Conservation (phyloP, 2,797 vertebrate genomes). For the Pipistrellus pipistrellus region DNA sequence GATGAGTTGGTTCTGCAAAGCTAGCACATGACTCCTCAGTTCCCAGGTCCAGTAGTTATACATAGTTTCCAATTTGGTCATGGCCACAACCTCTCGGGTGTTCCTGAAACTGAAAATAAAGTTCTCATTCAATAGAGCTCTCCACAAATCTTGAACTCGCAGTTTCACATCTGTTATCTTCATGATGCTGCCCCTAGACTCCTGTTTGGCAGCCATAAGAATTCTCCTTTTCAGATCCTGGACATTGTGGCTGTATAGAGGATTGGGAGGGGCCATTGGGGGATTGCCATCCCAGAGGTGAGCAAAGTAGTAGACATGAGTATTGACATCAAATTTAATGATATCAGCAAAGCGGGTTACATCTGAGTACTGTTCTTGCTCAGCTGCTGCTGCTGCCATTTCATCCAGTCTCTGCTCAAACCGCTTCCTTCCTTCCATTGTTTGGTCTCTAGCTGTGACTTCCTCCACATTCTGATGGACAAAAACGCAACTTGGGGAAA, state of each 20-base stretch:
- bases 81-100: slow-evolving; percentile 84
- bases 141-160: slow-evolving; percentile 88
- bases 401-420: slow-evolving; percentile 89
- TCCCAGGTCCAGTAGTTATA: slow-evolving; percentile 88
- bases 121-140: slow-evolving; percentile 87
- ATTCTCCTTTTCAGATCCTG: no score
- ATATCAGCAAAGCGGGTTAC: slow-evolving; percentile 86
- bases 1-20: slow-evolving; percentile 79
- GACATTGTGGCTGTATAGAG: no score
- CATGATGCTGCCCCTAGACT: slow-evolving; percentile 86
- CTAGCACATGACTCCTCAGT: slow-evolving; percentile 84
- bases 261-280: no score
- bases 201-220: no score
- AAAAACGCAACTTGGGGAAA: no score
- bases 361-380: slow-evolving; percentile 85
- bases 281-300: slow-evolving; percentile 90
- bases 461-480: no score
- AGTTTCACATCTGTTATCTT: slow-evolving; percentile 86
- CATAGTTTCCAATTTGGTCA: slow-evolving; percentile 86
- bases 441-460: slow-evolving; percentile 90
- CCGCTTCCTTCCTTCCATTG: slow-evolving; percentile 85
- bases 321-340: slow-evolving; percentile 87
- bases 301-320: slow-evolving; percentile 88
- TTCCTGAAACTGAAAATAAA: slow-evolving; percentile 91
- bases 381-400: slow-evolving; percentile 86